phyloP scores from a whole-genome alignment of 1,140 invertebrate species.

The Zaprionus davidi region DNA sequence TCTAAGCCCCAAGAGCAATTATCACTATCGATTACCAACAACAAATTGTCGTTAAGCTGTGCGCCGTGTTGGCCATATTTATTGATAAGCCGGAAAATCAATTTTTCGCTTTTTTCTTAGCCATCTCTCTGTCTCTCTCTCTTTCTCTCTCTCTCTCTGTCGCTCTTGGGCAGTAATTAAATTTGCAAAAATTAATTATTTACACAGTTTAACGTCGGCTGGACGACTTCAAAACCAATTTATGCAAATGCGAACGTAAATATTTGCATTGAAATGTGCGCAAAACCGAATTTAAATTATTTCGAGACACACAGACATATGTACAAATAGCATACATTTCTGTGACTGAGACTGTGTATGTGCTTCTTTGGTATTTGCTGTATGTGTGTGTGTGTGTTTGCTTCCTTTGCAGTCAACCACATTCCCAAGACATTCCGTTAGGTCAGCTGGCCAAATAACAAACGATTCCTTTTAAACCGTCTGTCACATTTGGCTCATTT shows the following conservation, averaged over 20 bases:
- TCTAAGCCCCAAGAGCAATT: not conserved
- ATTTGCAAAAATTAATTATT: conserved; percentile 76
- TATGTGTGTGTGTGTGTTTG: not conserved
- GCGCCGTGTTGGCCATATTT: not conserved
- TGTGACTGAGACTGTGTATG: conserved; percentile 1
- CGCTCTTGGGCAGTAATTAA: conserved; percentile 59
- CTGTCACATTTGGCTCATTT: conserved; percentile 24
- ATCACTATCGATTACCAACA: not conserved
- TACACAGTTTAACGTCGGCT: conserved; percentile 50
- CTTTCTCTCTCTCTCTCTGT: not conserved
- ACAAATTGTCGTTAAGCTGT: conserved; percentile 5
- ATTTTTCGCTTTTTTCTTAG: conserved; percentile 6
- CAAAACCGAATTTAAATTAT: conserved; percentile 67
- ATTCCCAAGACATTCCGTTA: conserved; percentile 16
- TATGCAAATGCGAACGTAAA: conserved; percentile 66
- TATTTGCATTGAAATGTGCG: conserved; percentile 74
- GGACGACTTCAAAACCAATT: conserved; percentile 65
- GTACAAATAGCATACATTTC: not conserved
- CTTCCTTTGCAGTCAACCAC: conserved; percentile 17
- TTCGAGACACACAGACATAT: conserved; percentile 24
- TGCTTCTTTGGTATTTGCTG: not conserved
- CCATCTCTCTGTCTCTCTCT: not conserved
- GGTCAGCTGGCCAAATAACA: conserved; percentile 18
- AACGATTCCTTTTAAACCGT: conserved; percentile 12
- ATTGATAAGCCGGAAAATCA: conserved; percentile 6